Conservation (phyloP, 2,888 invertebrate species). For the Cryptocheilus praepositus region DNA sequence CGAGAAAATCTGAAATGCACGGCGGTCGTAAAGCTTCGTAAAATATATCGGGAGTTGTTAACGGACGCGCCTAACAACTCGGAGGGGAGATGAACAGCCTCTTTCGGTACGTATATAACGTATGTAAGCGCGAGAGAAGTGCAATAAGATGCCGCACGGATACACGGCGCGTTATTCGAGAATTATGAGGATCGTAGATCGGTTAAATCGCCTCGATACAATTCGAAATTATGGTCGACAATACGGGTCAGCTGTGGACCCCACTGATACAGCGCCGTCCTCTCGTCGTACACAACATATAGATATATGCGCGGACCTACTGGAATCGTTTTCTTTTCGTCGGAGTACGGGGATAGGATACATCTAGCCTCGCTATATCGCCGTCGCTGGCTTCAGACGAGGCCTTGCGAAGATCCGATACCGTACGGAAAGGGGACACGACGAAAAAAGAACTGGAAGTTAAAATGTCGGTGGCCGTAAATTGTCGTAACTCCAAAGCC, state of each 20-base stretch:
- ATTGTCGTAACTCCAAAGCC: slow-evolving; percentile 53
- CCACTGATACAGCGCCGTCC: slow-evolving; percentile 1
- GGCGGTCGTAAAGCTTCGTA: too few species aligned
- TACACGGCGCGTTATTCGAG: slow-evolving; percentile 26
- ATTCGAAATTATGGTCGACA: slow-evolving; percentile 33
- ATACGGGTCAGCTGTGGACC: slow-evolving; percentile 6
- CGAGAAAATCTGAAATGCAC: too few species aligned
- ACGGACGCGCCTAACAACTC: too few species aligned
- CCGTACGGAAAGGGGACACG: slow-evolving; percentile 7
- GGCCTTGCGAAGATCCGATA: not conserved
- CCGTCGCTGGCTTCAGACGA: not conserved
- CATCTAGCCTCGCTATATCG: not conserved
- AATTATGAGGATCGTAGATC: slow-evolving; percentile 29
- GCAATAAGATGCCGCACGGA: slow-evolving; percentile 13
- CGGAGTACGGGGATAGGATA: not conserved
- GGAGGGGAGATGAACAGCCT: not conserved
- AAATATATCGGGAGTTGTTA: too few species aligned
- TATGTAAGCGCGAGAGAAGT: slow-evolving; percentile 16
- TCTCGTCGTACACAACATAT: slow-evolving; percentile 1
- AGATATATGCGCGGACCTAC: not conserved
- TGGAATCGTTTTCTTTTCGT: slow-evolving; percentile 20
- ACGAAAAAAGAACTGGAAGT: slow-evolving; percentile 52
- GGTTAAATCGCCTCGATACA: slow-evolving; percentile 39
- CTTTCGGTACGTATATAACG: not conserved
- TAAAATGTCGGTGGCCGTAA: slow-evolving; percentile 57